A percentile compares a stretch with the other conserved stretches of the same genome.
Evolutionary conservation across 2,113 vertebrate genomes (phyloP).

Genomic region (Ictalurus punctatus): DNA sequence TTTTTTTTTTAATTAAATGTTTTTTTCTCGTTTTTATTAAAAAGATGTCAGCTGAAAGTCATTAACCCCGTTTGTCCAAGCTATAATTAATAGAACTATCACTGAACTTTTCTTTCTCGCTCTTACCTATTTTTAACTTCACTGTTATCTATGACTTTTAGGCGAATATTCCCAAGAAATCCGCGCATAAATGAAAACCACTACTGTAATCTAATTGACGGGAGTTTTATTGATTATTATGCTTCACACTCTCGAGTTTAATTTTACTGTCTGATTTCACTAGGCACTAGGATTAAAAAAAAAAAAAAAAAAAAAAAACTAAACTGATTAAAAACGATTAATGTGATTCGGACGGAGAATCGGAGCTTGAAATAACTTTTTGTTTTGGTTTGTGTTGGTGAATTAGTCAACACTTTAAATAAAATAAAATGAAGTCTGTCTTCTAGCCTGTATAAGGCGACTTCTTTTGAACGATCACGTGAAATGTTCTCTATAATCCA

Average conservation of each 20-base stretch:
- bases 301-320: background rate
- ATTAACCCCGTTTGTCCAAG: background rate
- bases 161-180: background rate
- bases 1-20: background rate
- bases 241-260: background rate
- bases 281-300: no score
- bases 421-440: background rate
- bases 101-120: background rate
- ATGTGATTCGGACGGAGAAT: background rate
- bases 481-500: background rate
- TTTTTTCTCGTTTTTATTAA: background rate
- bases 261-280: background rate
- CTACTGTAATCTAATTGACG: background rate
- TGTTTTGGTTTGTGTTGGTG: background rate
- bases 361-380: background rate
- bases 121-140: background rate
- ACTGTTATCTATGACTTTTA: background rate
- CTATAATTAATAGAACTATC: background rate
- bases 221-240: background rate
- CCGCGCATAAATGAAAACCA: background rate
- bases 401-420: background rate
- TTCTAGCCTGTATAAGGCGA: background rate
- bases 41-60: background rate
- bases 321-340: background rate
- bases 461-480: background rate